Conservation (phyloP, 35 echinoderm and acorn worm genomes). For the Heliocidaris tuberculata region DNA sequence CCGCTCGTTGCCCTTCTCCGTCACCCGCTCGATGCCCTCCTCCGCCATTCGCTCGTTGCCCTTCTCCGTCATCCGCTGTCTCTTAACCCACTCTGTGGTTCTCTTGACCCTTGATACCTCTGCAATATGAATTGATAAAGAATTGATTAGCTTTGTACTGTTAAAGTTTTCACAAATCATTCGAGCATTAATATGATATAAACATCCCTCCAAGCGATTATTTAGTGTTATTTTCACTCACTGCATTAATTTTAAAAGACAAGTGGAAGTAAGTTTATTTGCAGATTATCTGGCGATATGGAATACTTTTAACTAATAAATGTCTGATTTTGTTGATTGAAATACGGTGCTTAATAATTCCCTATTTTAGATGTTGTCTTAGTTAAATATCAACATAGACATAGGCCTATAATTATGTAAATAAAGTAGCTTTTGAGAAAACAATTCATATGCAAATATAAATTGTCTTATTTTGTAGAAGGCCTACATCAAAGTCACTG, state of each 20-base stretch:
- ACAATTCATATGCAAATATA: too few relatives aligned
- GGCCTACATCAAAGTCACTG: too few relatives aligned
- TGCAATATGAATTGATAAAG: neutral
- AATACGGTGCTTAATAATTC: too few relatives aligned
- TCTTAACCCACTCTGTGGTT: slow-evolving; percentile 19
- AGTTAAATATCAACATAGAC: too few relatives aligned
- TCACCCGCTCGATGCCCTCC: neutral
- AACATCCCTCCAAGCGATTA: slow-evolving; percentile 7
- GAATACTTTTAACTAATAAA: too few relatives aligned
- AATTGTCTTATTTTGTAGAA: too few relatives aligned
- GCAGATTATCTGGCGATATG: too few relatives aligned
- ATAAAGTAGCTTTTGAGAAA: too few relatives aligned
- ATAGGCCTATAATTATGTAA: too few relatives aligned
- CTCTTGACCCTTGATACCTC: slow-evolving; percentile 22
- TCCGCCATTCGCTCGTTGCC: neutral
- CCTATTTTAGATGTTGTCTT: too few relatives aligned
- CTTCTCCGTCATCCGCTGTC: neutral
- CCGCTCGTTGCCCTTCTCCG: neutral
- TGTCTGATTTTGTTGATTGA: too few relatives aligned
- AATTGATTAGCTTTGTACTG: neutral
- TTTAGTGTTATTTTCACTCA: slow-evolving; percentile 21
- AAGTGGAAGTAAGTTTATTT: too few relatives aligned
- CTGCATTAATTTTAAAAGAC: neutral
- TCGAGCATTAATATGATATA: slow-evolving; percentile 12
- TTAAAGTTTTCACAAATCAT: slow-evolving; percentile 2